These are phyloP conservation scores for Pionites leucogaster DNA, from an alignment of 2,113 vertebrate species.

Conservation along the genomic window DNA sequence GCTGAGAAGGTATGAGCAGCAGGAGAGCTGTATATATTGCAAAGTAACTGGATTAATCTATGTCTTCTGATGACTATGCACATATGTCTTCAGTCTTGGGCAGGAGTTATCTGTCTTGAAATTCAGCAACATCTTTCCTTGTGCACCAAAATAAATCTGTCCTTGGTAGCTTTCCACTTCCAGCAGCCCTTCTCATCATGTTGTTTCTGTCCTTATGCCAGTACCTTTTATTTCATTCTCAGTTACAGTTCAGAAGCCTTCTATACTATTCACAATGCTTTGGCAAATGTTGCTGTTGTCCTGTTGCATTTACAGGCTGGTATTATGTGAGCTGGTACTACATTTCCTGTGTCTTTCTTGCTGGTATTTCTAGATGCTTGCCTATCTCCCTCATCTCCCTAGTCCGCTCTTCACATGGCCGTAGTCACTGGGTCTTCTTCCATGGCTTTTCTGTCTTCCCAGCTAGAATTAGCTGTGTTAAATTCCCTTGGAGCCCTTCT, in stretches of 20 bases:
- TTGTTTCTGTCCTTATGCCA: neutral
- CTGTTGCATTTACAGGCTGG: neutral
- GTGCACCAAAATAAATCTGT: neutral
- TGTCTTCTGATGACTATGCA: neutral
- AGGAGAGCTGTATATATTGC: neutral
- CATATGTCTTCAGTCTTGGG: neutral
- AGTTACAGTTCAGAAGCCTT: neutral
- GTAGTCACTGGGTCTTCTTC: neutral
- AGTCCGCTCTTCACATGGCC: neutral
- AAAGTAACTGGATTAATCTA: conserved; percentile 3
- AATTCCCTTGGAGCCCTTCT: neutral
- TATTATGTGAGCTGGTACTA: neutral
- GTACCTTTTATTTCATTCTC: neutral
- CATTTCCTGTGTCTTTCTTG: neutral
- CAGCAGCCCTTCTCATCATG: neutral
- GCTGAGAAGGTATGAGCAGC: neutral
- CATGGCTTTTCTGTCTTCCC: neutral
- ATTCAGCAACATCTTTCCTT: neutral
- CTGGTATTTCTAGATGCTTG: neutral
- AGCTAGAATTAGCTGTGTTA: neutral
- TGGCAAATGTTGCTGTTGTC: neutral
- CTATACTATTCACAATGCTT: neutral
- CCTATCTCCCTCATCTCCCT: neutral
- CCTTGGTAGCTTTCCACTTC: neutral
- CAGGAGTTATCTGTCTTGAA: neutral